Base-by-base conservation (phyloP, 2,797 vertebrate genomes). In the Oryzias dopingdopingensis region DNA sequence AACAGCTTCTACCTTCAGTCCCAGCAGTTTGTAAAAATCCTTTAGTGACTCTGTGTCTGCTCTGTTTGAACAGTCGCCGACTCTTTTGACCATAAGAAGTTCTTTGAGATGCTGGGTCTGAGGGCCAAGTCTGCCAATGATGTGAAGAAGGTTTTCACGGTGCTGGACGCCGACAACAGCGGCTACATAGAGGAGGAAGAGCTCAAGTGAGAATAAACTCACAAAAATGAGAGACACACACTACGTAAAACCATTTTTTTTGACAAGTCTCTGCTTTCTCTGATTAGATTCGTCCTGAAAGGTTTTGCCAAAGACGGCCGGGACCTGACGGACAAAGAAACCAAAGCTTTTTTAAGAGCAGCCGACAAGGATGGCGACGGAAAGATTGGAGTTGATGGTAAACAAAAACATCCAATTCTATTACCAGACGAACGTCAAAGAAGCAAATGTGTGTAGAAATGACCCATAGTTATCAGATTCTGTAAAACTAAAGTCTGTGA, bases 181-280 rank as follows among this genome's bases (percentile, higher is more conserved):
- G 96, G 96, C 79, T 99, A 89, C 86, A 98, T 99, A 4, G 97
- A 99, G 88, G 94, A 96, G 70, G 95, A 96, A 1, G 97, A 99
- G 82, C 87, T 99, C 59, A 94, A 93, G 97, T 99, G 84, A 93
- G 93, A 45, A 22, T 1, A 37, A 47, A 42, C 17, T 8, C 46
- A 16, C 14, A 46, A 17, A 17, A 8, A 51, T 6, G 15, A 22
- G 46, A 40, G 24, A 26, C 15, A 6, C 29, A 17, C 17, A 37
- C n/a, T 0, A 51, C 37, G 47, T 22, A n/a, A 20, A n/a, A 44
- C 32, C 32, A 12, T n/a, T 42, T 15, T 24, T 3, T 47, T 32
- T 4, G 2, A 1, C 15, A 56, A 22, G 41, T 7, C 37, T 52
- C 32, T 62, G 54, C n/a, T 67, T 14, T 52, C 42, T 59, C 26